Percentiles rank a stretch among this genome's conserved stretches.
phyloP scores from a whole-genome alignment of 2,888 invertebrate genomes.

The Habroteleia sp. region DNA sequence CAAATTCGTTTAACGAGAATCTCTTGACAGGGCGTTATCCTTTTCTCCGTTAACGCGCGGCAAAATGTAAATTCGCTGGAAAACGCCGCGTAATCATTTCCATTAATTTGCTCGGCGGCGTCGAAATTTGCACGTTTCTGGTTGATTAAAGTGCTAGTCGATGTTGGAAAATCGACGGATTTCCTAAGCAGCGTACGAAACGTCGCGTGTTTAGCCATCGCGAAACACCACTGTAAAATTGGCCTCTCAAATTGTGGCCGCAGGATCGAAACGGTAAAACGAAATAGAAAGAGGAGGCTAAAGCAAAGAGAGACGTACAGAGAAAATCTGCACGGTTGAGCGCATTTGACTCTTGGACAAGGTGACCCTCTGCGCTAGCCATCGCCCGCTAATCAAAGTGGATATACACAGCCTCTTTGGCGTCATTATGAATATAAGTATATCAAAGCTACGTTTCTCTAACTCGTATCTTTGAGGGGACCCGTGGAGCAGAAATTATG shows the following conservation, averaged over 20 bases:
- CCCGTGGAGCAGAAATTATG: slow-evolving; percentile 77
- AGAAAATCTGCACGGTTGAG: slow-evolving; percentile 68
- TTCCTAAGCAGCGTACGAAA: slow-evolving; percentile 31
- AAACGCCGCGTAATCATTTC: slow-evolving; percentile 43
- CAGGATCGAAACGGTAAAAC: slow-evolving; percentile 5
- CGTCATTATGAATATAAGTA: slow-evolving; percentile 72
- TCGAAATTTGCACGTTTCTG: slow-evolving; percentile 45
- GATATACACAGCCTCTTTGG: slow-evolving; percentile 71
- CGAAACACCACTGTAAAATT: slow-evolving; percentile 51
- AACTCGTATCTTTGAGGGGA: slow-evolving; percentile 75
- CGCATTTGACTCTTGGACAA: slow-evolving; percentile 67
- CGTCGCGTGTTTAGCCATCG: slow-evolving; percentile 19
- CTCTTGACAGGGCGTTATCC: slow-evolving; percentile 3
- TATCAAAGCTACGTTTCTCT: slow-evolving; percentile 75
- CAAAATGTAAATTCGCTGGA: slow-evolving; percentile 32
- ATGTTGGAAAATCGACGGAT: slow-evolving; percentile 35
- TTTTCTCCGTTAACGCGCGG: neutral
- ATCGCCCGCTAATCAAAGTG: slow-evolving; percentile 78
- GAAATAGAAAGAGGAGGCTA: neutral
- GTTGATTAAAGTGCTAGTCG: slow-evolving; percentile 53
- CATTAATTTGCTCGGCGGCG: slow-evolving; percentile 30
- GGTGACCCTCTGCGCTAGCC: slow-evolving; percentile 68
- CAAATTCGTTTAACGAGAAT: slow-evolving; percentile 17
- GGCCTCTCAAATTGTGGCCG: slow-evolving; percentile 58
- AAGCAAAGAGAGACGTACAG: slow-evolving; percentile 4